Evolutionary conservation across 1,140 invertebrate genomes (phyloP).

Genomic region (Hylaeus volcanicus): DNA sequence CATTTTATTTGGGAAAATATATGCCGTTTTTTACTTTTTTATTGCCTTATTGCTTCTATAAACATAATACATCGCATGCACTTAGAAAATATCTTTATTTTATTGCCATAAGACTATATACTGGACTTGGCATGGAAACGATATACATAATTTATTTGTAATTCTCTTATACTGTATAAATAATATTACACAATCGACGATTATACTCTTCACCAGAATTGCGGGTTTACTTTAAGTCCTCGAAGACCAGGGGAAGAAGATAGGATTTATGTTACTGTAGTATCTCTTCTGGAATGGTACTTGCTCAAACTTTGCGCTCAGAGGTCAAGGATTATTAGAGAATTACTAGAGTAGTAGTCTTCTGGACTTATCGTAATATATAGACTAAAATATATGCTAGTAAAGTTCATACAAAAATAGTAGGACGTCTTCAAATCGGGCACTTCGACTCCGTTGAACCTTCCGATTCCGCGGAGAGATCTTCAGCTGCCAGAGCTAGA

Average conservation of each 20-base stretch:
- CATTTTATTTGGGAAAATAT: slow-evolving; percentile 10
- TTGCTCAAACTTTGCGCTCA: neutral
- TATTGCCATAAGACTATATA: slow-evolving; percentile 8
- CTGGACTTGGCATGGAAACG: neutral
- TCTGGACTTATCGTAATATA: neutral
- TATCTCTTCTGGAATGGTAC: slow-evolving; percentile 12
- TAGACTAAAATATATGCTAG: neutral
- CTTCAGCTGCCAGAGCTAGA: slow-evolving; percentile 82
- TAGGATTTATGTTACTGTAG: neutral
- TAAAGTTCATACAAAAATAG: neutral
- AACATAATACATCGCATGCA: slow-evolving; percentile 21
- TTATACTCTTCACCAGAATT: slow-evolving; percentile 10
- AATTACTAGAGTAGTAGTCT: slow-evolving; percentile 21
- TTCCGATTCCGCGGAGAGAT: slow-evolving; percentile 61
- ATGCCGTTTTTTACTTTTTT: neutral
- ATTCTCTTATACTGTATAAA: slow-evolving; percentile 31
- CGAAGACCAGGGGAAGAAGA: neutral
- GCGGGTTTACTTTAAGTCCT: neutral
- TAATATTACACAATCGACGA: slow-evolving; percentile 43
- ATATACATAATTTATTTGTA: slow-evolving; percentile 42
- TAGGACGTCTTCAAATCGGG: slow-evolving; percentile 65
- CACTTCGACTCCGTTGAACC: slow-evolving; percentile 70
- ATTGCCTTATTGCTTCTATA: neutral
- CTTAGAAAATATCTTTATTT: slow-evolving; percentile 9
- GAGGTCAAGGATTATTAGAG: slow-evolving; percentile 1